Conservation (phyloP, 2,888 invertebrate species). For the Zelleria hepariella region DNA sequence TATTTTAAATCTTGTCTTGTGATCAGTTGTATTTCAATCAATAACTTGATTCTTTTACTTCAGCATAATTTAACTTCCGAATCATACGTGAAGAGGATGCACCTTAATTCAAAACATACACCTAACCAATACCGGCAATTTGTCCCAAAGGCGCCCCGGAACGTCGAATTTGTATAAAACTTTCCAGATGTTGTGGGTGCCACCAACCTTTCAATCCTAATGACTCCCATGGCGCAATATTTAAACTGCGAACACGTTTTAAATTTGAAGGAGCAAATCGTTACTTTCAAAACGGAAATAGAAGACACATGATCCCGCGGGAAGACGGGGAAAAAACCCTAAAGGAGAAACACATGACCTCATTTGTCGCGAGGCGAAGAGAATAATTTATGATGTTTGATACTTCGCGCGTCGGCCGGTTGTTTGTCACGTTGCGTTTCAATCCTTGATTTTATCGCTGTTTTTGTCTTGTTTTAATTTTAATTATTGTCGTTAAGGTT, state of each 20-base stretch:
- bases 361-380: slow-evolving; percentile 61
- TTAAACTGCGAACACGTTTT: slow-evolving; percentile 68
- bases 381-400: slow-evolving; percentile 70
- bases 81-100: not conserved
- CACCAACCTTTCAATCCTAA: slow-evolving; percentile 48
- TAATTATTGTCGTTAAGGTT: not conserved
- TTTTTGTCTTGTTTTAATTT: not conserved
- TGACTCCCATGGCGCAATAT: slow-evolving; percentile 60
- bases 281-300: slow-evolving; percentile 65
- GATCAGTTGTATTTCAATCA: no score
- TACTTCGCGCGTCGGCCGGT: slow-evolving; percentile 50
- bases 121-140: no score
- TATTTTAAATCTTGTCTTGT: no score
- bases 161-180: slow-evolving; percentile 18
- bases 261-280: slow-evolving; percentile 68
- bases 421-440: slow-evolving; percentile 18
- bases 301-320: slow-evolving; percentile 70
- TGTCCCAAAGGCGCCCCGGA: not conserved
- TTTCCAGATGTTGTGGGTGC: slow-evolving; percentile 59
- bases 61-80: no score
- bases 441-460: not conserved
- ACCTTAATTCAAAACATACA: not conserved
- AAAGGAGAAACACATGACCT: slow-evolving; percentile 71
- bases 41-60: no score
- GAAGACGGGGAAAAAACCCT: slow-evolving; percentile 61